A percentile compares a stretch with the other conserved stretches of the same genome.
Conservation (phyloP, 2,888 invertebrate species). For the Diloba caeruleocephala region DNA sequence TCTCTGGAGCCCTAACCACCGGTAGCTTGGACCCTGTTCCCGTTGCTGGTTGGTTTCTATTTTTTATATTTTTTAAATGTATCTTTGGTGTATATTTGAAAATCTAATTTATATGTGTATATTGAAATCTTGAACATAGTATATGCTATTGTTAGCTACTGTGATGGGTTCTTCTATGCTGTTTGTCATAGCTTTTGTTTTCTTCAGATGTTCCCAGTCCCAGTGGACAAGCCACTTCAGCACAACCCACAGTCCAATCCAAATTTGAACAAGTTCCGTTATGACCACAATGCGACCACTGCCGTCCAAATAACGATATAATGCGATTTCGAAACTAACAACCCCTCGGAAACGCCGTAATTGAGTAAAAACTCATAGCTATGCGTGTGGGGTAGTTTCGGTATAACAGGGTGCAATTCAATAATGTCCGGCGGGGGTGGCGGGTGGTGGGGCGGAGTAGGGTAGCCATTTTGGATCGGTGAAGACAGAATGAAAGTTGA, state of each 20-base stretch:
- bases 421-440: conserved; percentile 24
- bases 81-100: too few relatives aligned
- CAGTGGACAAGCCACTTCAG: conserved; percentile 18
- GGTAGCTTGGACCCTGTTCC: too few relatives aligned
- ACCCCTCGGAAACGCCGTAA: conserved; percentile 44
- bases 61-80: too few relatives aligned
- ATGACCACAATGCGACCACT: conserved; percentile 39
- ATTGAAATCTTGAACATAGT: too few relatives aligned
- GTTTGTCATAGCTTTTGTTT: too few relatives aligned
- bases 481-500: conserved; percentile 19
- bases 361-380: conserved; percentile 53
- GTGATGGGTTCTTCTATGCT: too few relatives aligned
- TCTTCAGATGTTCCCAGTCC: too few relatives aligned
- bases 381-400: conserved; percentile 31
- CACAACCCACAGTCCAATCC: conserved; percentile 25
- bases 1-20: too few relatives aligned
- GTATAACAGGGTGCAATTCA: conserved; percentile 45
- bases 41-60: too few relatives aligned
- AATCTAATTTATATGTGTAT: too few relatives aligned
- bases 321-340: conserved; percentile 50
- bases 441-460: neutral
- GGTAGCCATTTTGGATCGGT: conserved; percentile 34
- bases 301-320: conserved; percentile 42
- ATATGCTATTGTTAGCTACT: too few relatives aligned
- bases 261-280: conserved; percentile 29